phyloP scores from a whole-genome alignment of 2,797 vertebrate species.

The Rhynchotus rufescens region DNA sequence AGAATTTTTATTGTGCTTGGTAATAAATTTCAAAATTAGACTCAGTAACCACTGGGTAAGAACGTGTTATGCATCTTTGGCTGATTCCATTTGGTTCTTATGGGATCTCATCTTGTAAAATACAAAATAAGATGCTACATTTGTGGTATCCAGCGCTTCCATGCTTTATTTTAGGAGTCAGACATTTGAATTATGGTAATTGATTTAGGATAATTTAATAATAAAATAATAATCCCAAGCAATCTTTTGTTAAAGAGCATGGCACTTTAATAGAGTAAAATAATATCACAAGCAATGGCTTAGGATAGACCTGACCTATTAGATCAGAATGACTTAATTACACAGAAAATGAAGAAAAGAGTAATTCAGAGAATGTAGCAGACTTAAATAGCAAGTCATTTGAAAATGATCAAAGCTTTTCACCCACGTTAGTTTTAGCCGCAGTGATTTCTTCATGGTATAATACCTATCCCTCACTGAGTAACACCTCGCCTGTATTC shows the following conservation, averaged over 20 bases:
- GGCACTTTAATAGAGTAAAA: background rate
- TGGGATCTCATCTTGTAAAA: background rate
- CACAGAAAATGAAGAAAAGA: background rate
- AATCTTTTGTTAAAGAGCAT: background rate
- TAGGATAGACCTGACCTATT: background rate
- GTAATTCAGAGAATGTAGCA: background rate
- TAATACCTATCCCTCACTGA: background rate
- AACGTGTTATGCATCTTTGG: background rate
- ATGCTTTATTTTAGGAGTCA: background rate
- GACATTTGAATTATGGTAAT: background rate
- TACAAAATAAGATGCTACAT: background rate
- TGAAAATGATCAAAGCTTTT: background rate
- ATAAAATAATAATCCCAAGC: background rate
- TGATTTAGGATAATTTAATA: background rate
- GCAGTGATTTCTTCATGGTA: background rate
- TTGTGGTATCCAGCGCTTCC: no score
- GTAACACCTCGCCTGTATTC: background rate
- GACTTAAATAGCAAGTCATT: background rate
- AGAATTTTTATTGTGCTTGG: background rate
- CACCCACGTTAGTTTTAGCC: background rate
- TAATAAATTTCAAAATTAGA: background rate
- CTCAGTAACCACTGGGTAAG: background rate
- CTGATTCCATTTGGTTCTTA: background rate
- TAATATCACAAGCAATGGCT: background rate
- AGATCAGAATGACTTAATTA: background rate